These are phyloP conservation scores for Dusona sp. DNA, from an alignment of 2,888 invertebrate species.

Conservation along the genomic window DNA sequence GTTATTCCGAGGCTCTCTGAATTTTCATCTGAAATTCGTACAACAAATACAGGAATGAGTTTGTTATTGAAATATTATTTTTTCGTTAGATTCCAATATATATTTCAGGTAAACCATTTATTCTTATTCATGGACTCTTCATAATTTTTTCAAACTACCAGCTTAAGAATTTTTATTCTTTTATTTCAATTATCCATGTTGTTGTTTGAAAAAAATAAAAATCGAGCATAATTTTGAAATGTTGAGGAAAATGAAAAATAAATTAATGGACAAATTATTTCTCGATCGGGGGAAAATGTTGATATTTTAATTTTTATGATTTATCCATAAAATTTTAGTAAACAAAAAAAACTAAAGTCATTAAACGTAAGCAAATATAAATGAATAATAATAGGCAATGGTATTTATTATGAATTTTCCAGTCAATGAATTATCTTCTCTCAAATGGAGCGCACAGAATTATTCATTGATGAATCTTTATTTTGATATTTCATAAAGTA, in stretches of 20 bases:
- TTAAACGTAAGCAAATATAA: not conserved
- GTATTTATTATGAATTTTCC: not conserved
- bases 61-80: not conserved
- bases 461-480: not conserved
- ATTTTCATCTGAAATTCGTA: constrained; percentile 52
- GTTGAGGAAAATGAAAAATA: not conserved
- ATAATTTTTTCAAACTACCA: too few relatives aligned
- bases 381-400: not conserved
- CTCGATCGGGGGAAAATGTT: not conserved
- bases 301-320: not conserved
- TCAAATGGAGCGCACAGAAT: not conserved
- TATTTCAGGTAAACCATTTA: not conserved
- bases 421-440: not conserved
- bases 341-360: not conserved
- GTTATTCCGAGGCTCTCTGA: not conserved
- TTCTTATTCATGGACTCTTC: not conserved
- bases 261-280: not conserved
- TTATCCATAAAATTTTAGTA: not conserved
- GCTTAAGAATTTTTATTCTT: too few relatives aligned
- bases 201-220: too few relatives aligned
- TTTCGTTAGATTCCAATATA: not conserved
- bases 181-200: too few relatives aligned
- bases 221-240: not conserved
- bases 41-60: not conserved
- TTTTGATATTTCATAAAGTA: not conserved